Evolutionary conservation across 2,113 vertebrate genomes (phyloP), one percentile per base, ranked within the genome.

Genomic region (Odocoileus hemionus): DNA sequence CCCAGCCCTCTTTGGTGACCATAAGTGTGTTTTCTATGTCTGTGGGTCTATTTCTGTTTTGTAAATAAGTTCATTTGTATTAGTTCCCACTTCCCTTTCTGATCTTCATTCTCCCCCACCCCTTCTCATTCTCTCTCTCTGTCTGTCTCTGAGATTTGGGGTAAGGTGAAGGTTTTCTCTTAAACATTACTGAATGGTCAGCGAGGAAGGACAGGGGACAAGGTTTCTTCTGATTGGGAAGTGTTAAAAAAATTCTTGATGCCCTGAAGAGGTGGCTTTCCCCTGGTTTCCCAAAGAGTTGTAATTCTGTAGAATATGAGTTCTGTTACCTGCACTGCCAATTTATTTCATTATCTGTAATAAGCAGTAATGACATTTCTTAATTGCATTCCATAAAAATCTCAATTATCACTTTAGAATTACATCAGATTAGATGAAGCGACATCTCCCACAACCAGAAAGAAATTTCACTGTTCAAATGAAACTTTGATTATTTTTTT

Each of bases 301-400:
- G 11, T 52, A 91, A 83, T 60, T 95, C 91, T 58, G 52, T 33
- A 39, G 52, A 89, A 1, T 36, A 96, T 96, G 64, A 95, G 33
- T 84, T 80, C 87, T 54, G 0, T 21, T 97, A 78, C 95, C 79
- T 93, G 6, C 0, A 76, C 50, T 96, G 88, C 80, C 96, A 96
- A 97, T 98, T 97, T 96, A 70, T 92, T 97, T 95, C 70, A 85
- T 98, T 97, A 98, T 88, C 95, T 92, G 33, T 96, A 97, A 96
- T 92, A 88, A 98, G 84, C 28, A 94, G 97, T 92, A 97, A 93
- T 96, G 96, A 74, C 91, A 97, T 96, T 95, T 90, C 93, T 96
- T 98, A 97, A 97, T 92, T 97, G 64, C 61, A 92, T 39, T 60
- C 90, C 74, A 95, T 86, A 98, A 97, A 98, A 97, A 87, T 96